phyloP scores from a whole-genome alignment of 2,113 vertebrate genomes.

The Sardina pilchardus region DNA sequence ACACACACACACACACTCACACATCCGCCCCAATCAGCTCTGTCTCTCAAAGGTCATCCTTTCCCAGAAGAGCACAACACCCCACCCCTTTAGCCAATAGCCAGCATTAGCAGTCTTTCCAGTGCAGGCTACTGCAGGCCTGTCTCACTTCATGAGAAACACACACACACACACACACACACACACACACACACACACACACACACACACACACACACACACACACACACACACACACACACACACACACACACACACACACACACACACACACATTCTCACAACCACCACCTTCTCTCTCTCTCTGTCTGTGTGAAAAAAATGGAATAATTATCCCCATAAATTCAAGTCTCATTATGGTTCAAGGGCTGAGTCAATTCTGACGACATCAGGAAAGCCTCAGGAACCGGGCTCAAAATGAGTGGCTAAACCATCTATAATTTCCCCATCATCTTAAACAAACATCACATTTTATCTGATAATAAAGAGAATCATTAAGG shows the following conservation, averaged over 20 bases:
- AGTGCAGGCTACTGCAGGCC: neutral
- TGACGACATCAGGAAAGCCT: neutral
- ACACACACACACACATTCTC: neutral
- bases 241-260: neutral
- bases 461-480: neutral
- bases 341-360: neutral
- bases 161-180: neutral
- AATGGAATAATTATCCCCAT: conserved; percentile 6
- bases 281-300: neutral
- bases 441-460: neutral
- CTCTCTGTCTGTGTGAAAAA: neutral
- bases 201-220: conserved; percentile 6
- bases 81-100: conserved; percentile 7
- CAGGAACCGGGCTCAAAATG: neutral
- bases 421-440: neutral
- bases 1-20: neutral
- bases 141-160: neutral
- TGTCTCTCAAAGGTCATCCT: conserved; percentile 33
- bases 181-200: conserved; percentile 5
- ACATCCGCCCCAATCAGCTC: conserved; percentile 19
- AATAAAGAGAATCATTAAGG: neutral
- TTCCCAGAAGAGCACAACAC: conserved; percentile 27
- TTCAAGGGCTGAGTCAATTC: neutral
- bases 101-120: conserved; percentile 22
- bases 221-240: conserved; percentile 5